A percentile compares a stretch with the other conserved stretches of the same genome.
phyloP scores from a whole-genome alignment of 1,140 invertebrate genomes.

The Listronotus bonariensis region DNA sequence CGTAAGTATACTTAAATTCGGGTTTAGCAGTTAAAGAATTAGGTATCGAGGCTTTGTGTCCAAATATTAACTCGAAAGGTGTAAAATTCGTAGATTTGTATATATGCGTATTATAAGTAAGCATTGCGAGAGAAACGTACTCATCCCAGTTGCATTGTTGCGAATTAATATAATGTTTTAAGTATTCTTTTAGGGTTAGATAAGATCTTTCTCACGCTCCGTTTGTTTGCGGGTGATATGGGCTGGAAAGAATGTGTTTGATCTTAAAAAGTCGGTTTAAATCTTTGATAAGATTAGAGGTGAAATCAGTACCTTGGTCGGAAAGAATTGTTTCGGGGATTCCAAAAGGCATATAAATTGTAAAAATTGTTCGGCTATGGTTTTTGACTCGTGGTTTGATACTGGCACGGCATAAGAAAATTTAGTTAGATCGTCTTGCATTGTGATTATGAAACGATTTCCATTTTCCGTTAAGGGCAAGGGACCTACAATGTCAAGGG shows the following conservation, averaged over 20 bases:
- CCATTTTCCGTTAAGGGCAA: constrained; percentile 40
- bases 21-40: constrained; percentile 35
- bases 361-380: constrained; percentile 38
- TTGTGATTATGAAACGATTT: constrained; percentile 46
- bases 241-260: neutral
- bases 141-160: constrained; percentile 47
- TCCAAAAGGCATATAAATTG: too few species aligned
- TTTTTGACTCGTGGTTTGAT: constrained; percentile 45
- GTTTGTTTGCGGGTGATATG: constrained; percentile 43
- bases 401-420: constrained; percentile 45
- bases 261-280: neutral
- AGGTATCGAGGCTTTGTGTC: constrained; percentile 47
- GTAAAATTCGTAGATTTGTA: constrained; percentile 47
- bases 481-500: constrained; percentile 50
- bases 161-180: constrained; percentile 43
- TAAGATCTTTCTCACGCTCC: constrained; percentile 48
- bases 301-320: too few species aligned
- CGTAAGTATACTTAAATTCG: constrained; percentile 45
- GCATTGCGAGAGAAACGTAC: constrained; percentile 18
- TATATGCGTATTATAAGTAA: constrained; percentile 50
- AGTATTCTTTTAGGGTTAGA: constrained; percentile 43
- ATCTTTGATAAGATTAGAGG: neutral
- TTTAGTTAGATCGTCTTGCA: constrained; percentile 52
- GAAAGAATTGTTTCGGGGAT: too few species aligned
- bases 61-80: constrained; percentile 56